These are phyloP conservation scores for Apostichopus japonicus DNA, from an alignment of 35 echinoderm and acorn worm species.

Conservation along the genomic window DNA sequence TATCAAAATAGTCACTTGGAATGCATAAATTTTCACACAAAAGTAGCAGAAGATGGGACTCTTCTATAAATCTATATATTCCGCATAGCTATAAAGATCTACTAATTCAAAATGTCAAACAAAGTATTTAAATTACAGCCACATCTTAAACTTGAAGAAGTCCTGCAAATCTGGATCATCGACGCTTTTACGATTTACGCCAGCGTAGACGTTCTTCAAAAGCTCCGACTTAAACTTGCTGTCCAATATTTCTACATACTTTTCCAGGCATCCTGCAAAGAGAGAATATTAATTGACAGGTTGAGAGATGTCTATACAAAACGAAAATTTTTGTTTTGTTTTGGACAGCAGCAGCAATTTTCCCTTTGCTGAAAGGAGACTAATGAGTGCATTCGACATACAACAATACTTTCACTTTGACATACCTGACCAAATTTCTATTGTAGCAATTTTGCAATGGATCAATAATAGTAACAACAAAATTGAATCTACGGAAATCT, in stretches of 20 bases:
- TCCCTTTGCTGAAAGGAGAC: too few species aligned
- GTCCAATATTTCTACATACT: conserved; percentile 94
- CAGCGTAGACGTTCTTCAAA: conserved; percentile 93
- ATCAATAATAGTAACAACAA: too few species aligned
- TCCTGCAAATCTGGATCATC: conserved; percentile 96
- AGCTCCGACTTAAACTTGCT: conserved; percentile 87
- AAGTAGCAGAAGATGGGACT: not conserved
- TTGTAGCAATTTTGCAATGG: too few species aligned
- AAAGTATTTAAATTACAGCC: conserved; percentile 61
- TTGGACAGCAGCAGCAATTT: too few species aligned
- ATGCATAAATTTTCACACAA: not conserved
- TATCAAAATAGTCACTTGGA: not conserved
- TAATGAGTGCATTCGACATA: too few species aligned
- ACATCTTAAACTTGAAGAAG: conserved; percentile 99
- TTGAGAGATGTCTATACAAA: too few species aligned
- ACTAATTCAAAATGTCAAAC: not conserved
- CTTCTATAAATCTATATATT: not conserved
- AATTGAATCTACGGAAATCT: too few species aligned
- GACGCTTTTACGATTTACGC: conserved; percentile 84
- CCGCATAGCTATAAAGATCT: not conserved
- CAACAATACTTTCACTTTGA: too few species aligned
- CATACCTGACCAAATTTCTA: too few species aligned
- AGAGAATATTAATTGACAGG: not conserved
- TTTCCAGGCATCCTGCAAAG: conserved; percentile 86
- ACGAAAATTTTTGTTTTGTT: too few species aligned